phyloP scores from a whole-genome alignment of 2,888 invertebrate species.

The Tenthredo livida region DNA sequence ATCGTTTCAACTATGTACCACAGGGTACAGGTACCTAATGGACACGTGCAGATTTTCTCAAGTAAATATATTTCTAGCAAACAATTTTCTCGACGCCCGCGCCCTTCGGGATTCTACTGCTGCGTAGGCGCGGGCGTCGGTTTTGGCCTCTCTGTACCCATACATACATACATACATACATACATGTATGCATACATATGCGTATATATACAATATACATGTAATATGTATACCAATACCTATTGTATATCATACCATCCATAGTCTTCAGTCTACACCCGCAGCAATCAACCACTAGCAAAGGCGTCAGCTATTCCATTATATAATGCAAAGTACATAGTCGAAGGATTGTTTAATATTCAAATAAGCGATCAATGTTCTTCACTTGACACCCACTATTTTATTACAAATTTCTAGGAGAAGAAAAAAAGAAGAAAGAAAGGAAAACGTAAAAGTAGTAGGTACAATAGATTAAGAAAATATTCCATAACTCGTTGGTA shows the following conservation, averaged over 20 bases:
- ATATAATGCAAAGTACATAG: not conserved
- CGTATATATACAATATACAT: not conserved
- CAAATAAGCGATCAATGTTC: not conserved
- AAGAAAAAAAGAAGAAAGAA: no score
- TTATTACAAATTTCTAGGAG: not conserved
- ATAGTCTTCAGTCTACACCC: not conserved
- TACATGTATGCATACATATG: not conserved
- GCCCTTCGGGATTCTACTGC: not conserved
- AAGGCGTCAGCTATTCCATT: not conserved
- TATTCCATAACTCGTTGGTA: not conserved
- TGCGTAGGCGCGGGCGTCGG: not conserved
- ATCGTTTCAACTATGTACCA: not conserved
- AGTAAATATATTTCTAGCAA: not conserved
- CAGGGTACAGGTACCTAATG: not conserved
- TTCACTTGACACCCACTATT: not conserved
- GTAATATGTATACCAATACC: no score
- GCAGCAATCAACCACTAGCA: not conserved
- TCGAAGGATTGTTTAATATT: slow-evolving; percentile 2
- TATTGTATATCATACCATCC: not conserved
- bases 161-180: not conserved
- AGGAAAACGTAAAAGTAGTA: not conserved
- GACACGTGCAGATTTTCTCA: not conserved
- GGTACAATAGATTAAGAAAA: not conserved
- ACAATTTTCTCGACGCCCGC: not conserved
- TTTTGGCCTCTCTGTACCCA: not conserved